phyloP scores from a whole-genome alignment of 2,113 vertebrate species.

The Paramormyrops kingsleyae region DNA sequence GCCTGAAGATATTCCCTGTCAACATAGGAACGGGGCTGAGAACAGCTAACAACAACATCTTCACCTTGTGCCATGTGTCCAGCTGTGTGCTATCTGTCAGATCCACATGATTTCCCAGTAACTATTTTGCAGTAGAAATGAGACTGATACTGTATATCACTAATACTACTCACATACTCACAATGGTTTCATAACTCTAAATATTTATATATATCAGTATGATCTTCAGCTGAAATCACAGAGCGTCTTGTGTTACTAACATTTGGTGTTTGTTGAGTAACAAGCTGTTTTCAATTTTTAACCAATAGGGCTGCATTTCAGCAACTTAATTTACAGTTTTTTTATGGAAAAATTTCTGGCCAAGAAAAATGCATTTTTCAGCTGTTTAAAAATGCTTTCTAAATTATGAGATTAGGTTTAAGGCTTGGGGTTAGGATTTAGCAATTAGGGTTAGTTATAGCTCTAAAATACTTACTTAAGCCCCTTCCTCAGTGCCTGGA shows the following conservation, averaged over 20 bases:
- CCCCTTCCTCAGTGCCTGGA: slow-evolving; percentile 80
- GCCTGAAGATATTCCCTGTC: slow-evolving; percentile 75
- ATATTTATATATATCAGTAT: not conserved
- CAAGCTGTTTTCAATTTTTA: not conserved
- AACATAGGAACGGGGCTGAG: slow-evolving; percentile 2
- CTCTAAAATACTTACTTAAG: slow-evolving; percentile 68
- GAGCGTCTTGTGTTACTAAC: not conserved
- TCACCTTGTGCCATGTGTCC: not conserved
- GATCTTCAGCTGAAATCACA: not conserved
- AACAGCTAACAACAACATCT: not conserved
- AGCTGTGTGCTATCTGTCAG: not conserved
- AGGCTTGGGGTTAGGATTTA: not conserved
- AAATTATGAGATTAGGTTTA: not conserved
- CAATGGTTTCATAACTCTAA: not conserved
- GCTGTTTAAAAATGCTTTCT: not conserved
- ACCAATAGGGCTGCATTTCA: not conserved
- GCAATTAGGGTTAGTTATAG: not conserved
- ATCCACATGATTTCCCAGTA: not conserved
- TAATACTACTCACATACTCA: not conserved
- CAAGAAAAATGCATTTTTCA: not conserved
- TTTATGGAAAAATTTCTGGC: not conserved
- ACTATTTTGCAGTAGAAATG: not conserved
- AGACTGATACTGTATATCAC: not conserved
- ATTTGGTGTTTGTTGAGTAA: not conserved
- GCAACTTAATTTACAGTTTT: not conserved